Evolutionary conservation across 2,888 invertebrate genomes (phyloP), one percentile per base, ranked within the genome.

Genomic region (Aquatica leii): DNA sequence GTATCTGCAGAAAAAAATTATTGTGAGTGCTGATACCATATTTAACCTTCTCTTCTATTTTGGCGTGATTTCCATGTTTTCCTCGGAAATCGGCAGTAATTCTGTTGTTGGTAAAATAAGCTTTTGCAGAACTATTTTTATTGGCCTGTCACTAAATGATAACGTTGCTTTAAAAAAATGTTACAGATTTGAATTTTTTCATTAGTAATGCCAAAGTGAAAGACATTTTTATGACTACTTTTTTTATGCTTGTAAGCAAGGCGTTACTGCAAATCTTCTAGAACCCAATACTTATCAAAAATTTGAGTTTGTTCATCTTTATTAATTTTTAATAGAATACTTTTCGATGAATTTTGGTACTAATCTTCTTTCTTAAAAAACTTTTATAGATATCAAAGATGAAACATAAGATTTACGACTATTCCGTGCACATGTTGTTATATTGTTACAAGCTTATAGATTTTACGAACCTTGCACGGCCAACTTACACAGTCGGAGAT

Each of bases 1-100:
- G 71, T 50, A 74, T 68, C 41, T 70, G 56, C 11, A 74, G 71
- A 34, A 75, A 74, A 46, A 68, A 61, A 54, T 73, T 63, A 24
- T 74, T 74, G 59, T 72, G 72, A 41, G 58, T 41, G 35, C 67
- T 59, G 34, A 74, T 65, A 37, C 62, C 68, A 53, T 69, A 50
- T 55, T 68, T 70, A 41, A 73, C 63, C 24, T 62, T 56, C 43
- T 56, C 63, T 48, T 52, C 59, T 34, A 72, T 55, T 62, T 62
- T 67, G 46, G 61, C 51, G 60, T 71, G 73, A 34, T 73, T 70
- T 17, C 62, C 57, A 68, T 75, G 73, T n/a, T 60, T 73, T 62
- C 73, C 73, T 62, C 74, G 64, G 20, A 67, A 50, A 55, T 75
- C 73, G 53, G 63, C 56, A 41, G 68, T 49, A 46, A 71, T 55